A percentile compares a stretch with the other conserved stretches of the same genome.
These are phyloP conservation scores for Sminthopsis crassicaudata DNA, from an alignment of 2,113 vertebrate genomes.

Conservation along the genomic window DNA sequence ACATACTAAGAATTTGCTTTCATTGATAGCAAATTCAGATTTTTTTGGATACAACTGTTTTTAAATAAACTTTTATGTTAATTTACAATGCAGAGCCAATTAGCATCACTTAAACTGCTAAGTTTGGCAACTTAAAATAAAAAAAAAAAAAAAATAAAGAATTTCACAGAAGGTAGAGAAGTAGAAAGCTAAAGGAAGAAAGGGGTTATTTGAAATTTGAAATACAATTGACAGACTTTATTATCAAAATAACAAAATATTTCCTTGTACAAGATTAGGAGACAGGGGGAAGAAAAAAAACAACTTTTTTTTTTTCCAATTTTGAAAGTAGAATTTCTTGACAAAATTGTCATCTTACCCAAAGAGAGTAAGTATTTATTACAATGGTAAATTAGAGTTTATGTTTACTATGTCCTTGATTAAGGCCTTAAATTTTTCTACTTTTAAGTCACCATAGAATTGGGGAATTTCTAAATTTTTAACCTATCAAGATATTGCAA, in stretches of 20 bases:
- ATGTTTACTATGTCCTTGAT: not conserved
- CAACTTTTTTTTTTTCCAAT: not conserved
- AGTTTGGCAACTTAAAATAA: not conserved
- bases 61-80: not conserved
- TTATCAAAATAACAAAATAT: not conserved
- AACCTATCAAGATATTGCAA: not conserved
- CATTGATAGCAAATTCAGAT: not conserved
- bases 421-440: no score
- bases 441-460: not conserved
- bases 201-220: not conserved
- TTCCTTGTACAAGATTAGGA: not conserved
- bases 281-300: not conserved
- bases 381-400: not conserved
- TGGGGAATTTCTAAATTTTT: not conserved
- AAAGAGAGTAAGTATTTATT: not conserved
- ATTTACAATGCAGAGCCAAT: not conserved
- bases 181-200: not conserved
- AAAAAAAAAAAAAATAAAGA: not conserved
- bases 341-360: not conserved
- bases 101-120: no score
- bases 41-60: not conserved
- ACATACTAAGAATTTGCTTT: not conserved
- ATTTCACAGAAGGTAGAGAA: not conserved
- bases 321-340: not conserved
- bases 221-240: not conserved